Evolutionary conservation across 2,113 vertebrate genomes (phyloP), one percentile per base, ranked within the genome.

Genomic region (Sturnira hondurensis): DNA sequence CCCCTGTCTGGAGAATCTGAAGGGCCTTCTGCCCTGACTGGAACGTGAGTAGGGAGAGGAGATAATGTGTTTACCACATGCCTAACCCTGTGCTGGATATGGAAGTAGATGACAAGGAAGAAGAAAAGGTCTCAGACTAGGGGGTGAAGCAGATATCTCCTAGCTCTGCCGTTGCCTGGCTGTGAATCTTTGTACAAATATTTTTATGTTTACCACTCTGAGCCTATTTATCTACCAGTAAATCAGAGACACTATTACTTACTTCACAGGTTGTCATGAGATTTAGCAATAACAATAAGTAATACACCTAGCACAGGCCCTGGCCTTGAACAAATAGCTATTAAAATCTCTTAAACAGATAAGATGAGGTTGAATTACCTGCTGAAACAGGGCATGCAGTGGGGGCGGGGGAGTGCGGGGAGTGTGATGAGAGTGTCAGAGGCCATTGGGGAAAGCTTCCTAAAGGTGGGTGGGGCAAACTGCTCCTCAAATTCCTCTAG

Each of bases 1-100:
- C 70, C 97, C 84, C 76, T 96, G 80, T 84, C 96, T 87, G 95
- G 93, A 94, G 97, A 98, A 74, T 91, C 95, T 24, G 96, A 93
- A 58, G 91, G 94, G 38, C 70, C 93, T 65, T 65, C 96, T 74
- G 68, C 50, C 77, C 93, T 95, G 81, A 81, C 96, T 70, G 92
- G 24, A 82, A 96, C 90, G 97, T 98, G 77, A 97, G 97, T 95
- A 87, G n/a, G 43, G 43, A 92, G 31, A 73, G 33, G 67, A 68
- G 8, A 77, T 67, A 7, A 19, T 24, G 3, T 83, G 38, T 41
- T 61, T 76, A 76, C 63, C 10, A 11, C n/a, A 16, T 78, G 41
- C 73, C 12, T 88, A 65, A 70, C 38, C n/a, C 47, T 82, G 45
- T 67, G 58, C 73, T 76, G 22, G 52, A 71, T 45, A 82, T 52